A percentile compares a stretch with the other conserved stretches of the same genome.
Conservation (phyloP, 2,888 invertebrate species). For the Chaetogeoica ovagalla region DNA sequence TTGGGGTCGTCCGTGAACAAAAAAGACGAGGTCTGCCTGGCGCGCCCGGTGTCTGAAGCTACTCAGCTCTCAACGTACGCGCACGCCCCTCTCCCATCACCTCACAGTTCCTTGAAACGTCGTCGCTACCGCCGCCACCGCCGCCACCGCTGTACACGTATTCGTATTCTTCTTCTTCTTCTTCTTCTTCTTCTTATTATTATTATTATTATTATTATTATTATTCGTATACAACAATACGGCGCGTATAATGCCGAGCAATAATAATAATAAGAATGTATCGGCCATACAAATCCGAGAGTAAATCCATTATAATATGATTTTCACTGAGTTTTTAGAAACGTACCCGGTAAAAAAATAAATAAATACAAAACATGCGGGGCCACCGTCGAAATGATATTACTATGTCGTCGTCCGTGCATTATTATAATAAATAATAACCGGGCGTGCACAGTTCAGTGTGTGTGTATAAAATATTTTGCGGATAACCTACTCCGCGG, state of each 20-base stretch:
- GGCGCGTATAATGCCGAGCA: not conserved
- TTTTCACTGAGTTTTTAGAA: constrained; percentile 2
- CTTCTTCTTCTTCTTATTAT: no score
- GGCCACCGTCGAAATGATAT: constrained; percentile 28
- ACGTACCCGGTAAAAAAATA: constrained; percentile 17
- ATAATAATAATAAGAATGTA: constrained; percentile 12
- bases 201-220: constrained; percentile 5
- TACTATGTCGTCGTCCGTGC: constrained; percentile 7
- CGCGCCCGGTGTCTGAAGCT: no score
- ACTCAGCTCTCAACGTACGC: no score
- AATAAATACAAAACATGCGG: not conserved
- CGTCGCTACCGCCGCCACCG: no score
- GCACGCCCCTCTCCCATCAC: not conserved
- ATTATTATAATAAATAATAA: not conserved
- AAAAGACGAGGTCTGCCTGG: constrained; percentile 1
- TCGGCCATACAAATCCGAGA: not conserved
- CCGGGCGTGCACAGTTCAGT: not conserved
- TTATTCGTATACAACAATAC: constrained; percentile 6
- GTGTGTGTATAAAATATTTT: constrained; percentile 40
- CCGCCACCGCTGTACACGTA: no score
- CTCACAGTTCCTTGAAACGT: not conserved
- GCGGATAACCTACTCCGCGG: constrained; percentile 37
- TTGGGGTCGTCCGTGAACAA: constrained; percentile 26
- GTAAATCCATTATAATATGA: constrained; percentile 36
- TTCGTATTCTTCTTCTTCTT: no score